phyloP scores from a whole-genome alignment of 2,797 vertebrate genomes.

The Semaprochilodus insignis region DNA sequence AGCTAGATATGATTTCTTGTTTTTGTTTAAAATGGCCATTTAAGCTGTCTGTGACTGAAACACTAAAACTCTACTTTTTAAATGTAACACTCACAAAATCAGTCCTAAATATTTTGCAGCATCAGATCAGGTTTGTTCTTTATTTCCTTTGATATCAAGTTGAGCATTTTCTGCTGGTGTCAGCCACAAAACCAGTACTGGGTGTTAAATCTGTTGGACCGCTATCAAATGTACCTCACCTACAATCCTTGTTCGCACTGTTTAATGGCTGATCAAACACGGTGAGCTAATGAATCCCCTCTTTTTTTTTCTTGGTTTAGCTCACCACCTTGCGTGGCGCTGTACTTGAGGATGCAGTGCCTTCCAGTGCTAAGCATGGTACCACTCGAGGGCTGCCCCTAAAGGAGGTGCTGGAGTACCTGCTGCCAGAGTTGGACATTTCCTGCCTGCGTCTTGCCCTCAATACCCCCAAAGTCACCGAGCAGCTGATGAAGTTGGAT shows the following conservation, averaged over 20 bases:
- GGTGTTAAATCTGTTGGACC: not conserved
- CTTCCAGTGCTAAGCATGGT: slow-evolving; percentile 93
- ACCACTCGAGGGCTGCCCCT: slow-evolving; percentile 89
- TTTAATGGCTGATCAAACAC: not conserved
- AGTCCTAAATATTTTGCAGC: too few relatives aligned
- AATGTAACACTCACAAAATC: too few relatives aligned
- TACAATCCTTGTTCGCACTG: not conserved
- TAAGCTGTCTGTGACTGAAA: too few relatives aligned
- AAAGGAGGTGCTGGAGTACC: slow-evolving; percentile 93
- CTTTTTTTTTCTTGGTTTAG: slow-evolving; percentile 65
- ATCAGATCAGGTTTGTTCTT: too few relatives aligned
- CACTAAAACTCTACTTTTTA: too few relatives aligned
- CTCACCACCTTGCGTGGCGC: slow-evolving; percentile 92
- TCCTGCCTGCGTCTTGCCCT: slow-evolving; percentile 93
- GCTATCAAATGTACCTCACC: not conserved
- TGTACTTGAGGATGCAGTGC: slow-evolving; percentile 91
- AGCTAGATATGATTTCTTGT: too few relatives aligned
- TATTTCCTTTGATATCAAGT: not conserved
- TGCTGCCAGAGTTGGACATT: slow-evolving; percentile 91
- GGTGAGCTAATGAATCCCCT: not conserved
- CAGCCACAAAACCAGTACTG: not conserved
- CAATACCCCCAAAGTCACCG: slow-evolving; percentile 96
- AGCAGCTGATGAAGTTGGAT: slow-evolving; percentile 97
- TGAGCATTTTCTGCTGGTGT: not conserved
- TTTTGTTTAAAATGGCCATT: too few relatives aligned